A percentile compares a stretch with the other conserved stretches of the same genome.
These are phyloP conservation scores for Melolontha melolontha DNA, from an alignment of 2,888 invertebrate genomes.

Conservation along the genomic window DNA sequence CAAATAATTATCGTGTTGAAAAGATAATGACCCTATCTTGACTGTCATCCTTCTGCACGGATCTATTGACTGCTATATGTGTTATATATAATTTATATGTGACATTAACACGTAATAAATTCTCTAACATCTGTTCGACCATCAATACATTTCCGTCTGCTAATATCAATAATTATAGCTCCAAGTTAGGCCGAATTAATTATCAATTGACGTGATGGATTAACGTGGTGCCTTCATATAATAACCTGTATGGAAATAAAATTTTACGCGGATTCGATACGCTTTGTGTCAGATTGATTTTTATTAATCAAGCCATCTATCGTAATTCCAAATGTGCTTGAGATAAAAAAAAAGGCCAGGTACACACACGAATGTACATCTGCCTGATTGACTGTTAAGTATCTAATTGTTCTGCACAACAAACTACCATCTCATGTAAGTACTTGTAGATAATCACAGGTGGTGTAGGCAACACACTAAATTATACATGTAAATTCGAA, in stretches of 20 bases:
- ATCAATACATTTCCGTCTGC: conserved; percentile 9
- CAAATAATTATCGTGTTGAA: too few relatives aligned
- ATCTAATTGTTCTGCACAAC: conserved; percentile 19
- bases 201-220: conserved; percentile 13
- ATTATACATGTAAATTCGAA: conserved; percentile 28
- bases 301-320: conserved; percentile 7
- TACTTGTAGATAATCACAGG: neutral
- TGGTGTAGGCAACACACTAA: neutral
- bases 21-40: too few relatives aligned
- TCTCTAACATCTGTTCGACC: neutral
- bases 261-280: conserved; percentile 5
- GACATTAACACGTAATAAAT: conserved; percentile 2
- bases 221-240: conserved; percentile 3
- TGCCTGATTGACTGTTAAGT: conserved; percentile 18
- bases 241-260: conserved; percentile 2
- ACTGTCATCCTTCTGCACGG: too few relatives aligned
- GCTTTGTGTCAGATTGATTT: conserved; percentile 7
- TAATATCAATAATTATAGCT: conserved; percentile 10
- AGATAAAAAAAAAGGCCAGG: neutral
- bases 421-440: conserved; percentile 1
- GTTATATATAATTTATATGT: too few relatives aligned
- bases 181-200: neutral
- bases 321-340: neutral
- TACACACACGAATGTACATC: neutral
- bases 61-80: too few relatives aligned